Evolutionary conservation across 2,888 invertebrate genomes (phyloP).

Genomic region (Dynastes hyllus): DNA sequence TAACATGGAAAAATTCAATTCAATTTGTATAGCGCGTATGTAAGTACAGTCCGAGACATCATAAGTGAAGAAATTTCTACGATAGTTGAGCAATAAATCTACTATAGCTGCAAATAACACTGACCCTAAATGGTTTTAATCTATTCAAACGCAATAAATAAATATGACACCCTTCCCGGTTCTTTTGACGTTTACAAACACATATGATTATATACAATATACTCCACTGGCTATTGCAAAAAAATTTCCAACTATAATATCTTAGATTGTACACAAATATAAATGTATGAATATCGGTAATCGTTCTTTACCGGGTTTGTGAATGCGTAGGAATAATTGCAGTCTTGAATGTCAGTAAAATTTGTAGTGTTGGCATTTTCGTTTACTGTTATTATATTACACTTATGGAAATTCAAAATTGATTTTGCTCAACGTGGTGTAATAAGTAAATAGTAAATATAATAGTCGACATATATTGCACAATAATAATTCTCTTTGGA

Average conservation of each 20-base stretch:
- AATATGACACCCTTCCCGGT: too few species aligned
- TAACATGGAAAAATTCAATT: neutral
- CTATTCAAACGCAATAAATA: too few species aligned
- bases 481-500: too few species aligned
- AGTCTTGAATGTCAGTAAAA: slow-evolving; percentile 1
- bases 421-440: slow-evolving; percentile 2
- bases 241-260: too few species aligned
- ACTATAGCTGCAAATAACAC: too few species aligned
- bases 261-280: too few species aligned
- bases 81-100: too few species aligned
- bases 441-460: neutral
- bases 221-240: too few species aligned
- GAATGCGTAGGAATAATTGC: slow-evolving; percentile 16
- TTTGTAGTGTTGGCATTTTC: neutral
- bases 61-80: neutral
- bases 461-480: too few species aligned
- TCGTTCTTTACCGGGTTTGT: neutral
- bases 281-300: neutral
- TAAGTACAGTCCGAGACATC: neutral
- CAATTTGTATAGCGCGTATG: neutral
- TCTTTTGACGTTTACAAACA: too few species aligned
- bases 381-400: neutral
- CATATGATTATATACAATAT: too few species aligned
- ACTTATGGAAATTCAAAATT: slow-evolving; percentile 10
- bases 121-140: too few species aligned